phyloP scores from a whole-genome alignment of 2,113 vertebrate species.

The Oncorhynchus tshawytscha region DNA sequence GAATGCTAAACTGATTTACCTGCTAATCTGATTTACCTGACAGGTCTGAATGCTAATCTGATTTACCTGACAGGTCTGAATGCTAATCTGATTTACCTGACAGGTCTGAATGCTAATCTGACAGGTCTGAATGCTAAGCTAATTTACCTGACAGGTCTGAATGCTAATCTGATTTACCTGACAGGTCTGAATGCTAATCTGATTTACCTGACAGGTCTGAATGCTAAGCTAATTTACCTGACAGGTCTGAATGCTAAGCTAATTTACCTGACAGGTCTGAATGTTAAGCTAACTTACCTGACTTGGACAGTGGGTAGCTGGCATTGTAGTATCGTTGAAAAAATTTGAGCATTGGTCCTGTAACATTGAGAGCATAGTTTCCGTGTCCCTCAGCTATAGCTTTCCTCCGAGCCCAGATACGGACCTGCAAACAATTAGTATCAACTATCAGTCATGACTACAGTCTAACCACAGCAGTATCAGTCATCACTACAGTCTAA shows the following conservation, averaged over 20 bases:
- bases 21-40: slow-evolving; percentile 62
- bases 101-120: slow-evolving; percentile 46
- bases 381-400: slow-evolving; percentile 73
- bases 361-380: slow-evolving; percentile 73
- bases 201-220: slow-evolving; percentile 56
- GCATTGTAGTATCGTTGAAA: slow-evolving; percentile 77
- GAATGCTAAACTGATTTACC: slow-evolving; percentile 26
- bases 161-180: slow-evolving; percentile 44
- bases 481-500: too few species aligned
- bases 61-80: slow-evolving; percentile 57
- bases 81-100: slow-evolving; percentile 55
- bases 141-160: slow-evolving; percentile 56
- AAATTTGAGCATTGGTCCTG: slow-evolving; percentile 79
- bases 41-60: not conserved
- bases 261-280: too few species aligned
- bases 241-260: slow-evolving; percentile 23
- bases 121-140: slow-evolving; percentile 25
- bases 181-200: slow-evolving; percentile 24
- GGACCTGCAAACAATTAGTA: slow-evolving; percentile 70
- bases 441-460: not conserved
- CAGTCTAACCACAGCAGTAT: too few species aligned
- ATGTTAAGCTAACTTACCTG: too few species aligned
- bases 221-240: slow-evolving; percentile 44
- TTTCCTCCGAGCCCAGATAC: slow-evolving; percentile 85
- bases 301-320: slow-evolving; percentile 79